These are phyloP conservation scores for Pampusana beccarii DNA, from an alignment of 2,113 vertebrate species.

Conservation along the genomic window DNA sequence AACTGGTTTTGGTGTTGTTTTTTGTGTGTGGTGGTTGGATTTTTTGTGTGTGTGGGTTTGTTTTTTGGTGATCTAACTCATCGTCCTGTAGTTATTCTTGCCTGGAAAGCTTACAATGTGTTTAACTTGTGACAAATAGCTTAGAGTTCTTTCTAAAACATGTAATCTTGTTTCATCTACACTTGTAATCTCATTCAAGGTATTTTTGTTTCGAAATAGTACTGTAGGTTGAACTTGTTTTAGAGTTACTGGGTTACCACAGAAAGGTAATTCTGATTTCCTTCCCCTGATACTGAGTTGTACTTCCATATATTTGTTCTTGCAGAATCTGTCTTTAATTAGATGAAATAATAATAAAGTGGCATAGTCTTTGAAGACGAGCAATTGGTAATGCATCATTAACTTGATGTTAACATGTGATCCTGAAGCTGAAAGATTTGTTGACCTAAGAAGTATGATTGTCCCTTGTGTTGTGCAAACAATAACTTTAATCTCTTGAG, in stretches of 20 bases:
- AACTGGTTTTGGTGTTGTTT: background rate
- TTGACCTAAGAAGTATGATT: background rate
- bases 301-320: background rate
- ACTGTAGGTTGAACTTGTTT: background rate
- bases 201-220: background rate
- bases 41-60: too few relatives aligned
- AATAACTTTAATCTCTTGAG: background rate
- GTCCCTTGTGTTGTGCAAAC: background rate
- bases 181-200: background rate
- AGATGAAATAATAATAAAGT: background rate
- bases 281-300: background rate
- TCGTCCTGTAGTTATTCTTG: background rate
- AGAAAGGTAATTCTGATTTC: background rate
- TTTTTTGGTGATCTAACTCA: background rate
- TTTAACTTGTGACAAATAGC: background rate
- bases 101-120: background rate
- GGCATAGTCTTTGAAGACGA: background rate
- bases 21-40: too few relatives aligned
- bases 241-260: background rate
- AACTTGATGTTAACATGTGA: background rate
- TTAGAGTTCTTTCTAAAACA: background rate
- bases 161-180: background rate
- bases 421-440: background rate
- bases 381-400: background rate
- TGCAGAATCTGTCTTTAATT: background rate